Evolutionary conservation across 2,888 invertebrate genomes (phyloP).

Genomic region (Drosophila subsilvestris): DNA sequence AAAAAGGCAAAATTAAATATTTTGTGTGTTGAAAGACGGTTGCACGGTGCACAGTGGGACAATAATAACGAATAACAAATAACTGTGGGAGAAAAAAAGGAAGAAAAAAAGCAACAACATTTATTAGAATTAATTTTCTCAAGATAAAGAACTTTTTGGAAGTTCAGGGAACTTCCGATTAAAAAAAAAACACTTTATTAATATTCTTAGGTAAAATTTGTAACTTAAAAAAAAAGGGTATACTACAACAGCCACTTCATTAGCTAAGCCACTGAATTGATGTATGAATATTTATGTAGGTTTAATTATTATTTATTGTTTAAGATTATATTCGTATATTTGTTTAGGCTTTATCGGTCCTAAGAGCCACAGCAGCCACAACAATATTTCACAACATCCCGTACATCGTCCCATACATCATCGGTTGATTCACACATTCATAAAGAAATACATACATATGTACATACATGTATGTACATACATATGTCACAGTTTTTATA

Average conservation of each 20-base stretch:
- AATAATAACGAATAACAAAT: conserved; percentile 1
- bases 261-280: background rate
- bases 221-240: background rate
- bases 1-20: conserved; percentile 9
- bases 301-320: conserved; percentile 9
- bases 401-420: conserved; percentile 10
- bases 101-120: background rate
- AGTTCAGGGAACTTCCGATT: no score
- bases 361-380: conserved; percentile 44
- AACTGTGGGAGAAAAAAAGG: conserved; percentile 6
- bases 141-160: background rate
- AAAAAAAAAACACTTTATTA: no score
- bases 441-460: conserved; percentile 10
- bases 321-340: conserved; percentile 59
- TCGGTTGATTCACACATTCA: background rate
- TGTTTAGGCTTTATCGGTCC: conserved; percentile 58
- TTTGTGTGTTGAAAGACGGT: background rate
- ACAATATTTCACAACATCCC: conserved; percentile 60
- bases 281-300: background rate
- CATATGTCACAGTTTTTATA: conserved; percentile 11
- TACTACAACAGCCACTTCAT: no score
- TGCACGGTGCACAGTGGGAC: background rate
- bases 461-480: no score
- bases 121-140: background rate
- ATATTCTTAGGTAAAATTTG: background rate